These are phyloP conservation scores for Eurypyga helias DNA, from an alignment of 2,113 vertebrate species.

Conservation along the genomic window DNA sequence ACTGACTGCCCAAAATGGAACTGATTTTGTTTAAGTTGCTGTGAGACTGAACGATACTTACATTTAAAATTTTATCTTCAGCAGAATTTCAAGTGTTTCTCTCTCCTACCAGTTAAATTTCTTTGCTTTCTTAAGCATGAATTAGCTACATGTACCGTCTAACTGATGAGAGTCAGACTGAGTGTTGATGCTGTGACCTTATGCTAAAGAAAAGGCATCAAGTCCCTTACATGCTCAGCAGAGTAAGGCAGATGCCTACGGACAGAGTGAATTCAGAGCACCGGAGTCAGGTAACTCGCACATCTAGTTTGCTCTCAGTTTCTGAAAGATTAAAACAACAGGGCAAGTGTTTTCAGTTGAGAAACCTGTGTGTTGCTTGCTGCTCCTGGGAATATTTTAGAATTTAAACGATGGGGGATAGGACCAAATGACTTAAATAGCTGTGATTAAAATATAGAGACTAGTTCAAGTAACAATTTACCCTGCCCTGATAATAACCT, in stretches of 20 bases:
- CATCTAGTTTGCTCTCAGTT: neutral
- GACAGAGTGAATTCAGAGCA: neutral
- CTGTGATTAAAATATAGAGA: neutral
- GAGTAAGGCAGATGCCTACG: neutral
- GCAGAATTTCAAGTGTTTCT: neutral
- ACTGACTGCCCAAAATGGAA: neutral
- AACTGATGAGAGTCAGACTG: neutral
- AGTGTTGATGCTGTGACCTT: neutral
- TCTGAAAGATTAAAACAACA: neutral
- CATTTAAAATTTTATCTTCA: neutral
- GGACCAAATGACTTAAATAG: neutral
- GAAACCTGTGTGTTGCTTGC: neutral
- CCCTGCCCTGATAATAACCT: neutral
- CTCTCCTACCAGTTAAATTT: neutral
- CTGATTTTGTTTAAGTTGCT: neutral
- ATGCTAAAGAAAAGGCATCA: neutral
- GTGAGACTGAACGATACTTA: neutral
- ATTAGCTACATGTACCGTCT: neutral
- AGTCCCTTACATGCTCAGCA: neutral
- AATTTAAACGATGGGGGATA: neutral
- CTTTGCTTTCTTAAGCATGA: neutral
- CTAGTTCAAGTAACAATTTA: neutral
- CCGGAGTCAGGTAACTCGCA: neutral
- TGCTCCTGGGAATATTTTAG: neutral
- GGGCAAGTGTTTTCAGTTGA: neutral